Conservation (phyloP, 1,140 invertebrate genomes). For the Sesamia nonagrioides region DNA sequence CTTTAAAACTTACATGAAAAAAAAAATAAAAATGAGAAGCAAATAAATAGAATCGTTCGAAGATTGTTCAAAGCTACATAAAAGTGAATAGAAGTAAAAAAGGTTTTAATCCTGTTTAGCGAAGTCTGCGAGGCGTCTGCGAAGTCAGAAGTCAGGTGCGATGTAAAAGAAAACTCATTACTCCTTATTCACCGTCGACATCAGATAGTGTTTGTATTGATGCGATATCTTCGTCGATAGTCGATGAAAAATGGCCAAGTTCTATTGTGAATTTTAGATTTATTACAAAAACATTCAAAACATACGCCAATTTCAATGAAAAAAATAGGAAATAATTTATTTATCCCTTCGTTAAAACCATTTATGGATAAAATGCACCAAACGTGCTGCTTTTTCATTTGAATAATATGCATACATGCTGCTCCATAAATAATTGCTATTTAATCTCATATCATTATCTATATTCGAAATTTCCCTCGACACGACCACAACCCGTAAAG, state of each 20-base stretch:
- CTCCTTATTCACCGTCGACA: conserved; percentile 77
- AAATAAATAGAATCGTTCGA: conserved; percentile 24
- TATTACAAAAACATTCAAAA: no score
- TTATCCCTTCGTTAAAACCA: no score
- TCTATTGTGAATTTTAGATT: not conserved
- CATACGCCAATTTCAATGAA: no score
- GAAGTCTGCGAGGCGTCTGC: conserved; percentile 72
- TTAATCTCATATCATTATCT: not conserved
- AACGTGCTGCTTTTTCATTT: no score
- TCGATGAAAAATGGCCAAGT: conserved; percentile 23
- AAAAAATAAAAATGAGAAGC: not conserved
- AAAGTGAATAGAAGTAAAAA: conserved; percentile 63
- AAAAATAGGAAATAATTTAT: no score
- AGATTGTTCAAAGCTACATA: conserved; percentile 61
- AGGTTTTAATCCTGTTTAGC: conserved; percentile 83
- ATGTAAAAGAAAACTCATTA: conserved; percentile 85
- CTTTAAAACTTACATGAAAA: not conserved
- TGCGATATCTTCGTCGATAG: conserved; percentile 58
- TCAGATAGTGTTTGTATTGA: conserved; percentile 64
- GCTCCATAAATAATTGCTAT: not conserved
- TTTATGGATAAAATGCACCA: no score
- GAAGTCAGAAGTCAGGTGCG: conserved; percentile 78
- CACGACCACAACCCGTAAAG: conserved; percentile 36
- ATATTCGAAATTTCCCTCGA: conserved; percentile 19
- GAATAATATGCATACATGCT: not conserved